phyloP scores from a whole-genome alignment of 1,140 invertebrate species.

The Bursaphelenchus mucronatus region DNA sequence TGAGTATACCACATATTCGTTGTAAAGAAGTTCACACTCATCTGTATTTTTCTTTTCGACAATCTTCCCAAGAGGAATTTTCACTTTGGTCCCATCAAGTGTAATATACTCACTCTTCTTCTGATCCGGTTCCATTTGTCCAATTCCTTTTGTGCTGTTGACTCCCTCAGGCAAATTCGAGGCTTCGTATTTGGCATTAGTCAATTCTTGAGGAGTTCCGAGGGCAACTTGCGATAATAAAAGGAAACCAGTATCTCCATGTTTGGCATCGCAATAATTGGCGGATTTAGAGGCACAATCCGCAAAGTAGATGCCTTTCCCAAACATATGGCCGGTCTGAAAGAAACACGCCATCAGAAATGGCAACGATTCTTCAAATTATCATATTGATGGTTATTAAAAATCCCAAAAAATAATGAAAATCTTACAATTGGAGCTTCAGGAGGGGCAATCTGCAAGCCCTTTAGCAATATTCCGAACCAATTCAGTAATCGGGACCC shows the following conservation, averaged over 20 bases:
- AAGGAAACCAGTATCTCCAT: slow-evolving; percentile 69
- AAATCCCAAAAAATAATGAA: too few relatives aligned
- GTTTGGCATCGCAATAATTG: slow-evolving; percentile 82
- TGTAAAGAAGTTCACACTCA: slow-evolving; percentile 3
- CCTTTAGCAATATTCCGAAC: too few relatives aligned
- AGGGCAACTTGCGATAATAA: slow-evolving; percentile 73
- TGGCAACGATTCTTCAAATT: slow-evolving; percentile 92
- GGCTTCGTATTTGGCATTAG: slow-evolving; percentile 9
- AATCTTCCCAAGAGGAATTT: neutral
- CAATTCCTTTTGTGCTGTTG: neutral
- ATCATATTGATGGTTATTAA: slow-evolving; percentile 69
- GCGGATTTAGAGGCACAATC: slow-evolving; percentile 98
- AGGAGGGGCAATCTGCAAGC: too few relatives aligned
- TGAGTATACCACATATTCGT: slow-evolving; percentile 7
- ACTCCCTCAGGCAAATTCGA: slow-evolving; percentile 10
- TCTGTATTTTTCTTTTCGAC: neutral
- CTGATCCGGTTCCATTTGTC: neutral
- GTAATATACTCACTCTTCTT: neutral
- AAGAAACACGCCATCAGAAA: slow-evolving; percentile 83
- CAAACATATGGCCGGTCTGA: slow-evolving; percentile 92
- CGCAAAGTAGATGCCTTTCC: slow-evolving; percentile 81
- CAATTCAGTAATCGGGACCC: too few relatives aligned
- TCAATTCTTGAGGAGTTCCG: neutral
- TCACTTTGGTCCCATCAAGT: neutral
- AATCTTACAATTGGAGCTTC: too few relatives aligned